phyloP scores from a whole-genome alignment of 2,113 vertebrate species.

The Ardeotis arabs region DNA sequence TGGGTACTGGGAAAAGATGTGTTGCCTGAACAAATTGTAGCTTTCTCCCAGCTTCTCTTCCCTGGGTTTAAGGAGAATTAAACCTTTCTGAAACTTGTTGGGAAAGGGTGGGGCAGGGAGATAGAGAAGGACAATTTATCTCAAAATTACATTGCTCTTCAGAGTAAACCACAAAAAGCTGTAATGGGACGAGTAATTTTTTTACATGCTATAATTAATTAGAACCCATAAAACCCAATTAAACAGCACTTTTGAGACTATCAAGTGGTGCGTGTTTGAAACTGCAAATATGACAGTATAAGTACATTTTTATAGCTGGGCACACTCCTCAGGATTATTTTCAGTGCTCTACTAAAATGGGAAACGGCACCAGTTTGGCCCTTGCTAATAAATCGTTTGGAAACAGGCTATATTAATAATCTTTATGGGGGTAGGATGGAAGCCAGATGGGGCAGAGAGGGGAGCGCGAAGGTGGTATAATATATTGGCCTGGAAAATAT shows the following conservation, averaged over 20 bases:
- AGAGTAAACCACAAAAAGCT: conserved; percentile 68
- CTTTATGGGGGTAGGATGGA: conserved; percentile 57
- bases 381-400: conserved; percentile 61
- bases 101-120: background rate
- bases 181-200: conserved; percentile 69
- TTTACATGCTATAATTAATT: conserved; percentile 71
- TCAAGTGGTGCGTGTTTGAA: conserved; percentile 69
- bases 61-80: background rate
- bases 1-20: background rate
- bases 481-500: conserved; percentile 48
- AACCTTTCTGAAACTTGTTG: background rate
- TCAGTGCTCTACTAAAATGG: conserved; percentile 65
- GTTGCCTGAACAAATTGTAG: background rate
- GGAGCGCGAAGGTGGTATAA: conserved; percentile 31
- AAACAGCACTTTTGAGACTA: conserved; percentile 76
- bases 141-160: conserved; percentile 64
- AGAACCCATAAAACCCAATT: conserved; percentile 74
- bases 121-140: conserved; percentile 52
- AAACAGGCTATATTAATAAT: conserved; percentile 70
- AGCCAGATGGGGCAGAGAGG: conserved; percentile 30
- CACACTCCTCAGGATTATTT: conserved; percentile 67
- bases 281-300: conserved; percentile 70
- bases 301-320: conserved; percentile 73
- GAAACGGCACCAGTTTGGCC: conserved; percentile 67
- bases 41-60: background rate